Base-by-base conservation (phyloP, 2,888 invertebrate genomes). In the Zhuqinia jingwanae region DNA sequence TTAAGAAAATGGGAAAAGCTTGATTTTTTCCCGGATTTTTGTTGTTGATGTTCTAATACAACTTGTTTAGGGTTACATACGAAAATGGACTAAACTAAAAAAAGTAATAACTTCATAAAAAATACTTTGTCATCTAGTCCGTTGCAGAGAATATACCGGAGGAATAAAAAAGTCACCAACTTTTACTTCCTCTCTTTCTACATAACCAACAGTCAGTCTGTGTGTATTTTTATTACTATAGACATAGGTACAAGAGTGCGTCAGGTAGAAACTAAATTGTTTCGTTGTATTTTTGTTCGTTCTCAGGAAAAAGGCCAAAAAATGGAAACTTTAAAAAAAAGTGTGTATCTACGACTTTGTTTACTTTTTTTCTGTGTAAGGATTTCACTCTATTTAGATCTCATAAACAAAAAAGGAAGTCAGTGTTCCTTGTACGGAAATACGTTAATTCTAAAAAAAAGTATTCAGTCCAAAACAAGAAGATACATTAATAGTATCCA, bases 1-100 rank as follows among this genome's bases (percentile, higher is more conserved):
- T 47, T 11, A 13, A n/a, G n/a, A n/a, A n/a, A n/a, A n/a, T n/a
- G n/a, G n/a, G 56, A 15, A 82, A 82, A 70, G 68, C 78, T 58
- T 70, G 58, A 63, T 56, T 81, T n/a, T n/a, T 82, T 30, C 82
- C 76, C 11, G 81, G 70, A 81, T 81, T 81, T n/a, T n/a, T n/a
- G n/a, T n/a, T n/a, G n/a, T n/a, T n/a, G n/a, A n/a, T n/a, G n/a
- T n/a, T n/a, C n/a, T n/a, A n/a, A n/a, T n/a, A n/a, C n/a, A n/a
- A n/a, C n/a, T n/a, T n/a, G n/a, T n/a, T n/a, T n/a, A n/a, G n/a
- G n/a, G n/a, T n/a, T n/a, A n/a, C n/a, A n/a, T n/a, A n/a, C n/a
- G n/a, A n/a, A n/a, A n/a, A n/a, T n/a, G n/a, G n/a, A n/a, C n/a
- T n/a, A n/a, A n/a, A n/a, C n/a, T n/a, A n/a, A n/a, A n/a, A n/a